Evolutionary conservation across 2,797 vertebrate species (phyloP), one percentile per base, ranked within the genome.

Genomic region (Austrolebias charrua): DNA sequence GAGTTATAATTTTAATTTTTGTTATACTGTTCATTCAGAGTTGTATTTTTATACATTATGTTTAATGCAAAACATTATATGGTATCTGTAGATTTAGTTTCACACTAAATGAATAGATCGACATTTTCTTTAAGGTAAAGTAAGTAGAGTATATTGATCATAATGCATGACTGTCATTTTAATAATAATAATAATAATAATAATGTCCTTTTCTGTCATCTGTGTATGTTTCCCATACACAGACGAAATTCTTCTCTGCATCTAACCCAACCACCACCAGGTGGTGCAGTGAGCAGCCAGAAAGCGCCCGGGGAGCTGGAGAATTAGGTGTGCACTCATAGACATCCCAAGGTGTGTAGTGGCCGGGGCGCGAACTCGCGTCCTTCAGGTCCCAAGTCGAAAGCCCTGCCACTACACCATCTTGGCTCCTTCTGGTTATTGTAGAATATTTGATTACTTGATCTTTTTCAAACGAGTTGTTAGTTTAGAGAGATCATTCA

Each of bases 371-470:
- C n/a, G n/a, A n/a, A n/a, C n/a, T n/a, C n/a, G n/a, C n/a, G n/a
- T n/a, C n/a, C n/a, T n/a, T n/a, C n/a, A n/a, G n/a, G n/a, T n/a
- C n/a, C n/a, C n/a, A n/a, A n/a, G n/a, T n/a, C n/a, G n/a, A n/a
- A n/a, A n/a, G n/a, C n/a, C n/a, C n/a, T n/a, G n/a, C n/a, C n/a
- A n/a, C n/a, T n/a, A n/a, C n/a, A n/a, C n/a, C n/a, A n/a, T n/a
- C n/a, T n/a, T n/a, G n/a, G n/a, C n/a, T n/a, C n/a, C n/a, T n/a
- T 49, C 14, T 8, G 62, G 44, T 44, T 13, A 45, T 56, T 69
- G 38, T 52, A 16, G 4, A 55, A 63, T 38, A 67, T 66, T 70
- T 72, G 52, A 83, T 75, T 63, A 42, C 33, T 63, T 24, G 24
- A 24, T 24, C 24, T 24, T 57, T 52, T 55, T 55, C 3, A 28